Conservation (phyloP, 2,797 vertebrate genomes). For the Labroides dimidiatus region DNA sequence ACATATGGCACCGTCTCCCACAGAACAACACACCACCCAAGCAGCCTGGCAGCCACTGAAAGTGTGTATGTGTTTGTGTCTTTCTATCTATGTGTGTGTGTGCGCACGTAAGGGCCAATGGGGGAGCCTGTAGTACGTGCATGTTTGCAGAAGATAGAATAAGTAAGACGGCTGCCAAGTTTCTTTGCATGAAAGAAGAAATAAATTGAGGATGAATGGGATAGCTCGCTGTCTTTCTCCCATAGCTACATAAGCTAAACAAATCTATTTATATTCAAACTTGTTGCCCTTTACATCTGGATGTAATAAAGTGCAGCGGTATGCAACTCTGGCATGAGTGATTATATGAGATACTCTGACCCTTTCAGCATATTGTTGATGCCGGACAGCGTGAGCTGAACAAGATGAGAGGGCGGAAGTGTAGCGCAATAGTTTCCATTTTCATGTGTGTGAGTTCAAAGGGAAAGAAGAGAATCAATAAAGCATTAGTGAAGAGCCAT, state of each 20-base stretch:
- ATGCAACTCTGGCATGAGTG: constrained; percentile 16
- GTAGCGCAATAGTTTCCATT: constrained; percentile 79
- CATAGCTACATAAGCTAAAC: constrained; percentile 21
- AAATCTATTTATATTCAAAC: constrained; percentile 24
- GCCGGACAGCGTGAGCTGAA: constrained; percentile 46
- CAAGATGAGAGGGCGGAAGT: constrained; percentile 39
- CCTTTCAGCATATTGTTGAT: constrained; percentile 41
- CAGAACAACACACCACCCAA: constrained; percentile 82
- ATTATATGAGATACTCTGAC: constrained; percentile 34
- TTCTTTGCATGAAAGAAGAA: constrained; percentile 34
- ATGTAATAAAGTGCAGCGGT: constrained; percentile 20
- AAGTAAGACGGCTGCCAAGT: constrained; percentile 60
- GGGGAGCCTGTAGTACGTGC: constrained; percentile 32
- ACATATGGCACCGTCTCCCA: constrained; percentile 85
- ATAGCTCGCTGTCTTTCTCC: constrained; percentile 42
- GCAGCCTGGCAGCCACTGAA: constrained; percentile 71
- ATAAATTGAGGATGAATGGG: constrained; percentile 23
- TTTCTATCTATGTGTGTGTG: constrained; percentile 14
- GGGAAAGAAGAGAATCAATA: constrained; percentile 83
- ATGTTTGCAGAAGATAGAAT: constrained; percentile 43
- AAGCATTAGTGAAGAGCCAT: constrained; percentile 81
- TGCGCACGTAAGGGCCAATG: constrained; percentile 29
- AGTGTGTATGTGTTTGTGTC: constrained; percentile 40
- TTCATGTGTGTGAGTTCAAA: constrained; percentile 78
- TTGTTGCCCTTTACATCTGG: constrained; percentile 32